These are phyloP conservation scores for Amblyjoppa fuscipennis DNA, from an alignment of 2,888 invertebrate species.

Conservation along the genomic window DNA sequence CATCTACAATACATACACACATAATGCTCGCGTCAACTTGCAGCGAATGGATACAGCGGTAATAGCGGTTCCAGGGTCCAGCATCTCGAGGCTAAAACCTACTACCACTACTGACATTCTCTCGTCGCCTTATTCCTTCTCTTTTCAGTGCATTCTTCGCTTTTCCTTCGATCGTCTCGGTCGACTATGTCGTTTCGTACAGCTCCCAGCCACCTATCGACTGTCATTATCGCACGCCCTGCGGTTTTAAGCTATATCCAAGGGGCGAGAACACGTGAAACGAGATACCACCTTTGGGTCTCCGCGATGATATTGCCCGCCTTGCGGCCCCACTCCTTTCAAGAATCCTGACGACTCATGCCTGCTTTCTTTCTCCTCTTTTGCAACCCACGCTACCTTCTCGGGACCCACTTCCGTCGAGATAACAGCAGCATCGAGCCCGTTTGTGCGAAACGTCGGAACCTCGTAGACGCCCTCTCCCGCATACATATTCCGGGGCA, in stretches of 20 bases:
- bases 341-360: conserved; percentile 5
- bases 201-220: conserved; percentile 75
- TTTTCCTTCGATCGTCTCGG: conserved; percentile 33
- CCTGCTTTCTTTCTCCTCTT: conserved; percentile 27
- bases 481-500: conserved; percentile 24
- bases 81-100: conserved; percentile 43
- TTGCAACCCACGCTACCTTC: conserved; percentile 61
- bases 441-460: conserved; percentile 75
- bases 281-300: conserved; percentile 50
- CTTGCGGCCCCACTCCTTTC: conserved; percentile 39
- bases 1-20: conserved; percentile 40
- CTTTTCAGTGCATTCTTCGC: conserved; percentile 15
- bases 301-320: conserved; percentile 71
- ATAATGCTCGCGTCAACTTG: conserved; percentile 65
- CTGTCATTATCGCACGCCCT: conserved; percentile 81
- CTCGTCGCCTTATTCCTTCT: conserved; percentile 3
- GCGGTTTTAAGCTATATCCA: conserved; percentile 79
- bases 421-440: conserved; percentile 74
- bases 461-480: conserved; percentile 66
- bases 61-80: conserved; percentile 44
- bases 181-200: conserved; percentile 33
- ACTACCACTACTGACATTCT: conserved; percentile 30
- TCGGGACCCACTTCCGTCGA: conserved; percentile 73
- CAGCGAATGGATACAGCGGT: conserved; percentile 63
- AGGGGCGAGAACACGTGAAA: conserved; percentile 65